phyloP scores from a whole-genome alignment of 1,140 invertebrate genomes.

The Tetramorium simillimum region DNA sequence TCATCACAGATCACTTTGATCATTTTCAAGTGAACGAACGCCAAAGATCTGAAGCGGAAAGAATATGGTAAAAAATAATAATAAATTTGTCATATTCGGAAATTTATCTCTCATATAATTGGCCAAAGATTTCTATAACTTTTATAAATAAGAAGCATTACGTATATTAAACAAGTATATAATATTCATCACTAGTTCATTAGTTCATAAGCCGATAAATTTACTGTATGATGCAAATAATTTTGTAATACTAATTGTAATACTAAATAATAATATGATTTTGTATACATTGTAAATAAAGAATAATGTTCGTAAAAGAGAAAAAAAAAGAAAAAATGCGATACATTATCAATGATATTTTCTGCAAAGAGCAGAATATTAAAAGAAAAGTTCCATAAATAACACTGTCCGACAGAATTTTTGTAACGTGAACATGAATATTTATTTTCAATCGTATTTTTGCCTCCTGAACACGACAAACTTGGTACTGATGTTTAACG shows the following conservation, averaged over 20 bases:
- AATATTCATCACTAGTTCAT: not conserved
- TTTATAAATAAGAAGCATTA: constrained; percentile 17
- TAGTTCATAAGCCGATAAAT: not conserved
- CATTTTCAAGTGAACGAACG: not conserved
- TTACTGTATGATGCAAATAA: not conserved
- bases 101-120: not conserved
- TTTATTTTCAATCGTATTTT: too few relatives aligned
- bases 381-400: not conserved
- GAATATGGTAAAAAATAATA: not conserved
- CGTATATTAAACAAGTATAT: not conserved
- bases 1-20: not conserved
- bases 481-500: too few relatives aligned
- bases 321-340: not conserved
- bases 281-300: constrained; percentile 70
- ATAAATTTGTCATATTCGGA: not conserved
- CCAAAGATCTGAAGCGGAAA: constrained; percentile 28
- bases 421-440: too few relatives aligned
- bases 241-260: constrained; percentile 9
- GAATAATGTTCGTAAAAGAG: not conserved
- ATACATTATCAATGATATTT: not conserved
- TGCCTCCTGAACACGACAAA: too few relatives aligned
- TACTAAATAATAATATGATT: not conserved
- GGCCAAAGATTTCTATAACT: constrained; percentile 25
- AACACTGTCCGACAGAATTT: too few relatives aligned
- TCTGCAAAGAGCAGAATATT: not conserved